These are phyloP conservation scores for Balearica regulorum DNA, from an alignment of 2,797 vertebrate genomes.

Conservation along the genomic window DNA sequence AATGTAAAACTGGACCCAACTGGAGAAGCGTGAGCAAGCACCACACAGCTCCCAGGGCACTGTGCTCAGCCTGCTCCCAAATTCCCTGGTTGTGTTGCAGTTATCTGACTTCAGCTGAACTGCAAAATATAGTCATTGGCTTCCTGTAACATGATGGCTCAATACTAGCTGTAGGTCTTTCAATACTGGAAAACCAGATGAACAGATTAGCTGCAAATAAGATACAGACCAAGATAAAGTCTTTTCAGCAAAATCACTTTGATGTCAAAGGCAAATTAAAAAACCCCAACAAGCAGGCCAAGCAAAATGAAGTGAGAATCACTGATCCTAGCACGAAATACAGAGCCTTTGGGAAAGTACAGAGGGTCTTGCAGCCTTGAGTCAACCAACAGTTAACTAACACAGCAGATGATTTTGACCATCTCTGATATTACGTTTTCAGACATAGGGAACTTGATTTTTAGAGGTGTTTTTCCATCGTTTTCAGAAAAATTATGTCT, in stretches of 20 bases:
- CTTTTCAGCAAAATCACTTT: neutral
- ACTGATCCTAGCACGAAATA: neutral
- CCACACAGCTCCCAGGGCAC: neutral
- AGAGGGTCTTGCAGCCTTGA: neutral
- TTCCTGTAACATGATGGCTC: neutral
- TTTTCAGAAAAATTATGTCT: neutral
- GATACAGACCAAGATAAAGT: neutral
- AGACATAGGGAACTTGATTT: neutral
- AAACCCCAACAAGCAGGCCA: neutral
- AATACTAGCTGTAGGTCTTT: neutral
- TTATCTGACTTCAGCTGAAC: neutral
- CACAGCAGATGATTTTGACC: neutral
- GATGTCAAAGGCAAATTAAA: neutral
- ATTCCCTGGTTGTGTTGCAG: neutral
- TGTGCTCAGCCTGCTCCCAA: neutral
- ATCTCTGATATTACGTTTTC: neutral
- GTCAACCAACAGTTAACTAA: neutral
- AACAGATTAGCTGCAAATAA: neutral
- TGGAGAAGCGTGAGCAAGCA: neutral
- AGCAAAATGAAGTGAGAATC: neutral
- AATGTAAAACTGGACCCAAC: neutral
- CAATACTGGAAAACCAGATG: neutral
- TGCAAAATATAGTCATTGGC: neutral
- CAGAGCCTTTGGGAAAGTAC: neutral
- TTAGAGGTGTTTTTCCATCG: neutral